A percentile compares a stretch with the other conserved stretches of the same genome.
phyloP scores from a whole-genome alignment of 1,140 invertebrate genomes.

The Drosophila nigrodunni region DNA sequence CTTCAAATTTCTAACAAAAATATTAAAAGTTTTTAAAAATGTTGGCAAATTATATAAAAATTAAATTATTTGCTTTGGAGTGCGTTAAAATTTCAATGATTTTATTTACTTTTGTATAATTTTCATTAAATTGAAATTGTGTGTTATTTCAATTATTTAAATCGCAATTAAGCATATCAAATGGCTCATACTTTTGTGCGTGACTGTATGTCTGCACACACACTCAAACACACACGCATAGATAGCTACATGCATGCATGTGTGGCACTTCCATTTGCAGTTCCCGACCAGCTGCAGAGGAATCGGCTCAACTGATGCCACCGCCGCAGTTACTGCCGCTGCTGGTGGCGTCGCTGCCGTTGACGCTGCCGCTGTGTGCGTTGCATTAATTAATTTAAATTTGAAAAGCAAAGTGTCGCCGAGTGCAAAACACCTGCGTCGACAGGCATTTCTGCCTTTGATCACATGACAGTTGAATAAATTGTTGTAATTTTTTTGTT shows the following conservation, averaged over 20 bases:
- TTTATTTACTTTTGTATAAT: too few relatives aligned
- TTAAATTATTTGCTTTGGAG: too few relatives aligned
- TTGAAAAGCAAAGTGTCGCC: slow-evolving; percentile 76
- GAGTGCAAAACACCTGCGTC: slow-evolving; percentile 80
- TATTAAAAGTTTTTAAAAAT: too few relatives aligned
- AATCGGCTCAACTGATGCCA: slow-evolving; percentile 37
- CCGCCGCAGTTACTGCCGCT: slow-evolving; percentile 7
- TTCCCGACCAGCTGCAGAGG: slow-evolving; percentile 67
- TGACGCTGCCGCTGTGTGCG: slow-evolving; percentile 38
- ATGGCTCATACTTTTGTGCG: neutral
- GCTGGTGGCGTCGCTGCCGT: slow-evolving; percentile 7
- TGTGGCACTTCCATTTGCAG: slow-evolving; percentile 74
- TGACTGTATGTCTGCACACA: slow-evolving; percentile 3
- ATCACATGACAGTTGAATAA: slow-evolving; percentile 80
- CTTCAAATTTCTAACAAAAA: too few relatives aligned
- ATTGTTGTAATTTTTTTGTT: slow-evolving; percentile 70
- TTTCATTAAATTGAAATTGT: too few relatives aligned
- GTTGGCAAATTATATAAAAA: too few relatives aligned
- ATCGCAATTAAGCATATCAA: neutral
- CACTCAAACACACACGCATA: neutral
- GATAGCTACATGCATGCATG: slow-evolving; percentile 48
- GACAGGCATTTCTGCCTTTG: slow-evolving; percentile 73
- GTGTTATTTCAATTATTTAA: too few relatives aligned
- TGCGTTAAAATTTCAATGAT: too few relatives aligned
- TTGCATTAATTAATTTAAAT: slow-evolving; percentile 81